phyloP scores from a whole-genome alignment of 2,888 invertebrate genomes.

The Periphyllus acericola region DNA sequence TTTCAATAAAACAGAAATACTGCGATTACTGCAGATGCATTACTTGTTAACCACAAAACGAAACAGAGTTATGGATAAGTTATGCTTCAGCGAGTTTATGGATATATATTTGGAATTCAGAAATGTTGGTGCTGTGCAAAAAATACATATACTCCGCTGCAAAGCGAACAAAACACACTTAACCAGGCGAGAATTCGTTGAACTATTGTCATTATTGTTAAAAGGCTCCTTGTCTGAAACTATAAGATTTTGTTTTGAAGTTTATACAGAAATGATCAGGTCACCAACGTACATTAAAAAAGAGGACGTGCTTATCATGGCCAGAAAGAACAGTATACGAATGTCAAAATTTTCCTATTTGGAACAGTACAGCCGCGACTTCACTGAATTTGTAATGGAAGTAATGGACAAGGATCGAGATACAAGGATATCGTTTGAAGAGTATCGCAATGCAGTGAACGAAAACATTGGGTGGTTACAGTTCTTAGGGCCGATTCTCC shows the following conservation, averaged over 20 bases:
- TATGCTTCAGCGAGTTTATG: constrained; percentile 23
- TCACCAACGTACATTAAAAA: not conserved
- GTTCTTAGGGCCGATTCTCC: constrained; percentile 9
- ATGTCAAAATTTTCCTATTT: not conserved
- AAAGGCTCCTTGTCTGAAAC: not conserved
- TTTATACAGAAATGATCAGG: constrained; percentile 18
- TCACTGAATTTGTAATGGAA: not conserved
- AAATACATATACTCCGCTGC: not conserved
- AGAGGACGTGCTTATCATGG: constrained; percentile 9
- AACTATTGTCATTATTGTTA: not conserved
- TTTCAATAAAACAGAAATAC: constrained; percentile 1
- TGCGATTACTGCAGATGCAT: not conserved
- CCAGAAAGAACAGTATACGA: not conserved
- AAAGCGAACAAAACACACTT: not conserved
- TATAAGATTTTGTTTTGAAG: constrained; percentile 16
- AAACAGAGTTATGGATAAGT: not conserved
- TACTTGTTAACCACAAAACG: constrained; percentile 1
- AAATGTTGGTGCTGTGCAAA: not conserved
- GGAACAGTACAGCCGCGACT: constrained; percentile 10
- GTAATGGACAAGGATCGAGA: constrained; percentile 36
- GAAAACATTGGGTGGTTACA: constrained; percentile 6
- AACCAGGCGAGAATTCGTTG: constrained; percentile 3
- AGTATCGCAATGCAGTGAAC: constrained; percentile 5
- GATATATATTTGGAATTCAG: not conserved
- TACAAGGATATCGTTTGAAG: not conserved